Evolutionary conservation across 2,888 invertebrate species (phyloP).

Genomic region (Chrysodeixis includens): DNA sequence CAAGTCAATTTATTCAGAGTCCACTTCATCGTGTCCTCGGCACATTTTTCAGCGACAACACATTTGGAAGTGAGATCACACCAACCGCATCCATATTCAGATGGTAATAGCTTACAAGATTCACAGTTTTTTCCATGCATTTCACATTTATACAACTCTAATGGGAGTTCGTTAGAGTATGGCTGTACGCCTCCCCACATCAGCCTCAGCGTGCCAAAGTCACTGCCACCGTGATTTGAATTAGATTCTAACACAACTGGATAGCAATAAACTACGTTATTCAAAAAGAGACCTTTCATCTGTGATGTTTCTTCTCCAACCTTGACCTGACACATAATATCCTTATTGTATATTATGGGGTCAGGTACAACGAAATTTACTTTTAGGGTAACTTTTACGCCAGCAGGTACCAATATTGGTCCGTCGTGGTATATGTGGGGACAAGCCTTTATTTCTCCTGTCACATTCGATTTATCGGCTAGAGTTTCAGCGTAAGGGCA

Average conservation of each 20-base stretch:
- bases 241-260: constrained; percentile 51
- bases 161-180: constrained; percentile 62
- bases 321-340: constrained; percentile 64
- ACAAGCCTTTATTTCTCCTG: constrained; percentile 48
- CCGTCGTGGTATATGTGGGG: constrained; percentile 63
- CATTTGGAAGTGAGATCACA: constrained; percentile 37
- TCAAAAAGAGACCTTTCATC: constrained; percentile 62
- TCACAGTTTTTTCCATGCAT: constrained; percentile 38
- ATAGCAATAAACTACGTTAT: constrained; percentile 63
- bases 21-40: constrained; percentile 42
- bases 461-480: constrained; percentile 26
- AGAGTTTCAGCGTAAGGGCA: constrained; percentile 53
- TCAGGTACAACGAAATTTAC: constrained; percentile 64
- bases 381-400: constrained; percentile 57
- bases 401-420: constrained; percentile 62
- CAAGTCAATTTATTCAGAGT: constrained; percentile 48
- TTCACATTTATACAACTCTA: constrained; percentile 63
- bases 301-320: constrained; percentile 54
- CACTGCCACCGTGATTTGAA: constrained; percentile 28
- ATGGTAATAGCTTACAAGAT: constrained; percentile 35
- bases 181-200: constrained; percentile 61
- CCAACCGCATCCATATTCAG: constrained; percentile 46
- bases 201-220: constrained; percentile 50
- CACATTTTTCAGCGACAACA: constrained; percentile 35
- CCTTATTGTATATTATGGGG: constrained; percentile 62